Evolutionary conservation across 2,888 invertebrate species (phyloP).

Genomic region (Urechis unicinctus): DNA sequence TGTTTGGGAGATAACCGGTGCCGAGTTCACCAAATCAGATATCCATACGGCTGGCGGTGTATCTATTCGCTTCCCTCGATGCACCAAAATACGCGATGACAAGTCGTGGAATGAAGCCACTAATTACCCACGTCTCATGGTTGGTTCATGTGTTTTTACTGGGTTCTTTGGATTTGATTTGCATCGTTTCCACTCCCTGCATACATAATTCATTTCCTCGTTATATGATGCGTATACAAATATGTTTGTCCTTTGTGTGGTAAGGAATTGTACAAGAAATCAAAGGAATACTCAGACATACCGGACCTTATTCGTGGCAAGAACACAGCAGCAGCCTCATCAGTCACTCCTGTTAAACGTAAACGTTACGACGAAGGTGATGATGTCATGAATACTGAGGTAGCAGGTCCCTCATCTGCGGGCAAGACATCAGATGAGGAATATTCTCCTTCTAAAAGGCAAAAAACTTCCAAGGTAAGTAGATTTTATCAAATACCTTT

Average conservation of each 20-base stretch:
- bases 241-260: not conserved
- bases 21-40: conserved; percentile 56
- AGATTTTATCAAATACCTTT: not conserved
- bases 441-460: not conserved
- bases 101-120: conserved; percentile 82
- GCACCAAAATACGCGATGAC: conserved; percentile 67
- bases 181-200: no score
- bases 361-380: no score
- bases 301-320: conserved; percentile 24
- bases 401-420: no score
- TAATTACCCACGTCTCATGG: conserved; percentile 55
- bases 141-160: conserved; percentile 11
- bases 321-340: no score
- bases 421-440: no score
- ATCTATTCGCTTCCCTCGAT: conserved; percentile 86
- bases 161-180: no score
- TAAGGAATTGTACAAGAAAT: conserved; percentile 42
- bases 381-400: no score
- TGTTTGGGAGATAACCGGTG: conserved; percentile 89
- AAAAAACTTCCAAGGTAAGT: not conserved
- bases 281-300: conserved; percentile 46
- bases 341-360: no score
- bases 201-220: no score
- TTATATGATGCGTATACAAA: no score
- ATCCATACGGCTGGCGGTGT: conserved; percentile 89